A percentile compares a stretch with the other conserved stretches of the same genome.
phyloP scores from a whole-genome alignment of 2,888 invertebrate genomes.

The Agrotis puta region DNA sequence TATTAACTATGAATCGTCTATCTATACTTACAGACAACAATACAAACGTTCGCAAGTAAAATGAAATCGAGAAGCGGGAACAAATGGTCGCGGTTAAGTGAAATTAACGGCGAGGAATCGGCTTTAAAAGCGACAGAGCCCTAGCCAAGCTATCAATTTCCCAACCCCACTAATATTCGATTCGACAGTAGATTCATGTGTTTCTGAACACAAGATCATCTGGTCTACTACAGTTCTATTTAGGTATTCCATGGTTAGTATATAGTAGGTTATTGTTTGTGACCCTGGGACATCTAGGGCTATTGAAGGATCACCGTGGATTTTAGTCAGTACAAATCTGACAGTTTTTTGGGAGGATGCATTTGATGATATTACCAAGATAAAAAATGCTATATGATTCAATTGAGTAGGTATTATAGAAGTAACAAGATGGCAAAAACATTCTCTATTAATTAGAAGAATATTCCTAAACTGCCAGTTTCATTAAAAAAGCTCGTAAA shows the following conservation, averaged over 20 bases:
- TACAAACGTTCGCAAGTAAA: conserved; percentile 63
- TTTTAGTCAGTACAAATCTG: too few relatives aligned
- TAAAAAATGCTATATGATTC: too few relatives aligned
- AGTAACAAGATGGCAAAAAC: background rate
- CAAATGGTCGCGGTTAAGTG: conserved; percentile 79
- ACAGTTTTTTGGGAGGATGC: too few relatives aligned
- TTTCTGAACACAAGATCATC: conserved; percentile 33
- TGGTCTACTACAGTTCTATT: background rate
- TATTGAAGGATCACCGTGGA: too few relatives aligned
- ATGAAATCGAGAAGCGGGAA: conserved; percentile 74
- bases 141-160: conserved; percentile 77
- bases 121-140: conserved; percentile 73
- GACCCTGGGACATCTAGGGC: too few relatives aligned
- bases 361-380: too few relatives aligned
- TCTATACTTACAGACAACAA: conserved; percentile 1
- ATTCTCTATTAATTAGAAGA: background rate
- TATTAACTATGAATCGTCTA: background rate
- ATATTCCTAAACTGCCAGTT: background rate
- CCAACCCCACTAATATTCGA: conserved; percentile 70
- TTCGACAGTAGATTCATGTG: conserved; percentile 64
- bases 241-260: too few relatives aligned
- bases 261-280: too few relatives aligned
- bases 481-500: background rate
- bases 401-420: background rate
- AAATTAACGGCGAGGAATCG: conserved; percentile 80